phyloP scores from a whole-genome alignment of 2,113 vertebrate genomes.

The Mustela nigripes region DNA sequence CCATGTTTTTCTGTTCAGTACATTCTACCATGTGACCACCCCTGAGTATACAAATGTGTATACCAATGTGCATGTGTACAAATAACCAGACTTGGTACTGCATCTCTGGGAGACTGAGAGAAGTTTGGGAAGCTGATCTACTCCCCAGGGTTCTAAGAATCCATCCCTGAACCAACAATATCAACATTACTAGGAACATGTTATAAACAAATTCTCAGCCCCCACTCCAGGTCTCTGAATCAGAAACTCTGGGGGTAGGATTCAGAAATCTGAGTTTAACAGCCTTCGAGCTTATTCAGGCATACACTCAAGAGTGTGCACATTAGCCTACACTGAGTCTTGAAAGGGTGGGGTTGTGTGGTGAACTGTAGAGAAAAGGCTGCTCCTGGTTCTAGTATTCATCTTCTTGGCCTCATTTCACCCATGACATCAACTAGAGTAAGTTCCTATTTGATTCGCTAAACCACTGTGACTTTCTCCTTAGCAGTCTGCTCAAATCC shows the following conservation, averaged over 20 bases:
- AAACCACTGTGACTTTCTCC: not conserved
- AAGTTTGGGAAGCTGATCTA: not conserved
- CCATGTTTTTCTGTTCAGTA: not conserved
- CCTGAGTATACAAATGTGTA: not conserved
- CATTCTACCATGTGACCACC: not conserved
- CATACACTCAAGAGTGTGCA: not conserved
- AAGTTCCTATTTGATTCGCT: not conserved
- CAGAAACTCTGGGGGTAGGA: not conserved
- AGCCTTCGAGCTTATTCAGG: not conserved
- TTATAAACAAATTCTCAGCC: not conserved
- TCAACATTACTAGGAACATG: not conserved
- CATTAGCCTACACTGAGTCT: not conserved
- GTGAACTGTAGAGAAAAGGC: not conserved
- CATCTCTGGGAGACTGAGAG: not conserved
- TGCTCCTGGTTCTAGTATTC: not conserved
- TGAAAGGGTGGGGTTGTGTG: not conserved
- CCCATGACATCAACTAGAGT: not conserved
- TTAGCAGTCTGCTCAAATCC: not conserved
- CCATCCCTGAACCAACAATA: not conserved
- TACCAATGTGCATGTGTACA: not conserved
- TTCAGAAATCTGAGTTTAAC: not conserved
- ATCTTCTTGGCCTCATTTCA: not conserved
- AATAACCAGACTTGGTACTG: not conserved
- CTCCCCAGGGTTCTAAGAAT: constrained; percentile 12
- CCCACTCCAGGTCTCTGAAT: not conserved